Percentiles rank a stretch among this genome's conserved stretches.
Evolutionary conservation across 2,797 vertebrate genomes (phyloP).

Genomic region (Periparus ater): DNA sequence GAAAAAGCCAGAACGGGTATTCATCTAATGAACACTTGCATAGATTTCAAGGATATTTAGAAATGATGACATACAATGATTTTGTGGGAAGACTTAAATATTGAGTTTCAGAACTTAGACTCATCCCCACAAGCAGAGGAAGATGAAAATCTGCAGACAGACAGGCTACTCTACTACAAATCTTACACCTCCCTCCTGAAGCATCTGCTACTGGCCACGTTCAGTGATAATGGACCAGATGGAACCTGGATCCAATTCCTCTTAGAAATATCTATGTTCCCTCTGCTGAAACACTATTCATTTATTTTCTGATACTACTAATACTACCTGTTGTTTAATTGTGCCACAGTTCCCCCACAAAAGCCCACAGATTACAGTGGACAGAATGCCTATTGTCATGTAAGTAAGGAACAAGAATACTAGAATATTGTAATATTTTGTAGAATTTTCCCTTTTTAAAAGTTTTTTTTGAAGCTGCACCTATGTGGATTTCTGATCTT

Average conservation of each 20-base stretch:
- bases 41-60: neutral
- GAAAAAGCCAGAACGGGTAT: neutral
- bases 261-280: neutral
- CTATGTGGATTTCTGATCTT: neutral
- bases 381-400: neutral
- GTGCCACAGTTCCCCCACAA: neutral
- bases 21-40: neutral
- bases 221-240: neutral
- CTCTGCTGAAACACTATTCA: neutral
- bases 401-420: neutral
- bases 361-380: neutral
- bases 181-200: conserved; percentile 6
- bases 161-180: neutral
- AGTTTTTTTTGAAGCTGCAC: neutral
- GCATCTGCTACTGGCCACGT: conserved; percentile 9
- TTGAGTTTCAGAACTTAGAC: neutral
- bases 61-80: neutral
- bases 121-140: neutral
- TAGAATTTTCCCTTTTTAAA: neutral
- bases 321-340: neutral
- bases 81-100: neutral
- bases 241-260: neutral
- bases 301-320: neutral
- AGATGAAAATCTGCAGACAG: neutral
- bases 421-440: neutral